Conservation (phyloP, 1,140 invertebrate species). For the Campoletis sonorensis region DNA sequence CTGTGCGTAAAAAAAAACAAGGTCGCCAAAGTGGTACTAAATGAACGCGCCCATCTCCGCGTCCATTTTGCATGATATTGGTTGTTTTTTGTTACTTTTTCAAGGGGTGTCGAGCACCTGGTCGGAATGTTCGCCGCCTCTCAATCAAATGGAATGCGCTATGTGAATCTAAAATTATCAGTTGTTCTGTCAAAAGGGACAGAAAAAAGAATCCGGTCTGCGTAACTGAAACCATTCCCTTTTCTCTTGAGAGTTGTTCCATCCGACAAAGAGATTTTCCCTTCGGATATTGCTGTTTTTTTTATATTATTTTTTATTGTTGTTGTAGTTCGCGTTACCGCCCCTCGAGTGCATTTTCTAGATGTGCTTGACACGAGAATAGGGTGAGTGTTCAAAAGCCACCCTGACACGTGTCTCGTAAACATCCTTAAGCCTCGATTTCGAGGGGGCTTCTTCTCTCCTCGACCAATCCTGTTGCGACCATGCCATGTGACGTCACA, state of each 20-base stretch:
- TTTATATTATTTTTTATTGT: too few relatives aligned
- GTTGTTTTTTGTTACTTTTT: too few relatives aligned
- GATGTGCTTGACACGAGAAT: conserved; percentile 4
- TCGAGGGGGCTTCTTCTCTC: conserved; percentile 27
- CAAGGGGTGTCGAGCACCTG: too few relatives aligned
- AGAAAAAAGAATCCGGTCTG: not conserved
- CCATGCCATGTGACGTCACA: conserved; percentile 71
- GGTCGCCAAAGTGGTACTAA: too few relatives aligned
- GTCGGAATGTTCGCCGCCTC: not conserved
- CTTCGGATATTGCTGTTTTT: not conserved
- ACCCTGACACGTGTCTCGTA: too few relatives aligned
- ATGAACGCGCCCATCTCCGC: too few relatives aligned
- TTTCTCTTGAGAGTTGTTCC: not conserved
- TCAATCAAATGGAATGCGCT: not conserved
- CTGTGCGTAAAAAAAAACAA: too few relatives aligned
- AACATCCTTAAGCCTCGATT: too few relatives aligned
- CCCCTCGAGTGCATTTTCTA: not conserved
- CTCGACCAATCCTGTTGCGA: conserved; percentile 64
- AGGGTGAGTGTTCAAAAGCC: conserved; percentile 34
- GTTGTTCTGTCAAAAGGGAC: not conserved
- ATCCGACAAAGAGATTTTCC: not conserved
- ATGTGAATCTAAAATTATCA: not conserved
- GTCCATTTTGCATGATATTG: too few relatives aligned
- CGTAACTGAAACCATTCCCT: not conserved
- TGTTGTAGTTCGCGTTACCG: not conserved